Conservation (phyloP, 1,140 invertebrate genomes). For the Amyelois transitella region DNA sequence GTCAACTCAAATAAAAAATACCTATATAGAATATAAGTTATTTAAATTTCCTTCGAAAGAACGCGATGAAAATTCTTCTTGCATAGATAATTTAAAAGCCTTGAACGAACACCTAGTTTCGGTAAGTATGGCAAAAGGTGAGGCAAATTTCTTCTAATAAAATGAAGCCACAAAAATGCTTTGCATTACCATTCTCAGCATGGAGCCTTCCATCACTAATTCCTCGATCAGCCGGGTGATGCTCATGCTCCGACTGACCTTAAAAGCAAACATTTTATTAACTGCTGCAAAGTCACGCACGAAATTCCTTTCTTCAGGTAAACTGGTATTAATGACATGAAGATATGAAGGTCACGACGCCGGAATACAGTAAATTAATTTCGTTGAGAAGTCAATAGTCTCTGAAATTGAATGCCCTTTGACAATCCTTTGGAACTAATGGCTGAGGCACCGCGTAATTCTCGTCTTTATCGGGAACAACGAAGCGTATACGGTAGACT, state of each 20-base stretch:
- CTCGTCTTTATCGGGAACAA: conserved; percentile 13
- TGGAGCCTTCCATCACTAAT: not conserved
- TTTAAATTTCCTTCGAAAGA: too few species aligned
- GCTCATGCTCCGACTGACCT: not conserved
- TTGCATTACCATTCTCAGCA: not conserved
- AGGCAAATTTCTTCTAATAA: too few species aligned
- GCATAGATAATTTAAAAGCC: too few species aligned
- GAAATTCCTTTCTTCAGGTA: not conserved
- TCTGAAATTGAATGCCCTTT: not conserved
- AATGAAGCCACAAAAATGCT: not conserved
- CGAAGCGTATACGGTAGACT: conserved; percentile 4
- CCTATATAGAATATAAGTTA: too few species aligned
- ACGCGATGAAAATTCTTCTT: too few species aligned
- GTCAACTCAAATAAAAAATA: too few species aligned
- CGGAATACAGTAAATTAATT: not conserved
- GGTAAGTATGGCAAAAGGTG: too few species aligned
- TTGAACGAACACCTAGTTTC: too few species aligned
- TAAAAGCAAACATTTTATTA: not conserved
- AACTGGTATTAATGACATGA: not conserved
- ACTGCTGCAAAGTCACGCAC: not conserved
- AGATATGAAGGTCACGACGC: not conserved
- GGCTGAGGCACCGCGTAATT: conserved; percentile 8
- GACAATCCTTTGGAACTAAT: conserved; percentile 17
- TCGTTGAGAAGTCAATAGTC: not conserved
- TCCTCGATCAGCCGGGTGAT: not conserved